Percentiles rank a stretch among this genome's conserved stretches.
Evolutionary conservation across 2,888 invertebrate species (phyloP).

Genomic region (Malachius bipustulatus): DNA sequence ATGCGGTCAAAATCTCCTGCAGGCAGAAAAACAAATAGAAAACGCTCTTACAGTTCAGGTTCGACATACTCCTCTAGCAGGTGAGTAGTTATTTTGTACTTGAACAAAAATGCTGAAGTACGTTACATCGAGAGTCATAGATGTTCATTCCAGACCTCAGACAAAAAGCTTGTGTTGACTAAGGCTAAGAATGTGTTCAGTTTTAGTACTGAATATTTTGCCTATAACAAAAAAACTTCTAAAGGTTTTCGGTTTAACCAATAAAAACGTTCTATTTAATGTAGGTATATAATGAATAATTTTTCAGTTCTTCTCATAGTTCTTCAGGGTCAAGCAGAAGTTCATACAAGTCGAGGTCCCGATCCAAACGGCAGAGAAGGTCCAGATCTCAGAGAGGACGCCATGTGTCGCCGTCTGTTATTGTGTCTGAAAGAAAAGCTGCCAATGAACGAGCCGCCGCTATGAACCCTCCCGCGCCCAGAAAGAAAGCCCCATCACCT

Average conservation of each 20-base stretch:
- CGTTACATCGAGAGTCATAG: no score
- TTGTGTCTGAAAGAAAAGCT: slow-evolving; percentile 50
- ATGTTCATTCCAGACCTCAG: no score
- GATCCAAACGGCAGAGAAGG: slow-evolving; percentile 38
- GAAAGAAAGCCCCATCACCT: slow-evolving; percentile 40
- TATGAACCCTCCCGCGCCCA: slow-evolving; percentile 66
- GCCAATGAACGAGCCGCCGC: slow-evolving; percentile 55
- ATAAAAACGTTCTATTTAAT: no score
- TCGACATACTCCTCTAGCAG: slow-evolving; percentile 55
- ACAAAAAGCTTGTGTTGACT: no score
- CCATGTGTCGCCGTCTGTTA: slow-evolving; percentile 48
- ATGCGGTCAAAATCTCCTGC: slow-evolving; percentile 61
- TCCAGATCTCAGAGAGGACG: slow-evolving; percentile 31
- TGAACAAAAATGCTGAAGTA: slow-evolving; percentile 1
- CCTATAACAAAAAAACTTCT: no score
- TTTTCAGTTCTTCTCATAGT: slow-evolving; percentile 31
- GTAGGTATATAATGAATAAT: not conserved
- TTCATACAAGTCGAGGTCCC: slow-evolving; percentile 39
- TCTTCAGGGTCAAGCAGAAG: slow-evolving; percentile 32
- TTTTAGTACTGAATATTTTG: no score
- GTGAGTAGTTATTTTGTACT: slow-evolving; percentile 29
- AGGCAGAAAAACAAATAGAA: slow-evolving; percentile 42
- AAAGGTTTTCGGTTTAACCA: no score
- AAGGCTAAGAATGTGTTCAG: no score
- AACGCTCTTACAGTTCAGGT: slow-evolving; percentile 58